Evolutionary conservation across 2,797 vertebrate genomes (phyloP).

Genomic region (Caiman crocodilus): DNA sequence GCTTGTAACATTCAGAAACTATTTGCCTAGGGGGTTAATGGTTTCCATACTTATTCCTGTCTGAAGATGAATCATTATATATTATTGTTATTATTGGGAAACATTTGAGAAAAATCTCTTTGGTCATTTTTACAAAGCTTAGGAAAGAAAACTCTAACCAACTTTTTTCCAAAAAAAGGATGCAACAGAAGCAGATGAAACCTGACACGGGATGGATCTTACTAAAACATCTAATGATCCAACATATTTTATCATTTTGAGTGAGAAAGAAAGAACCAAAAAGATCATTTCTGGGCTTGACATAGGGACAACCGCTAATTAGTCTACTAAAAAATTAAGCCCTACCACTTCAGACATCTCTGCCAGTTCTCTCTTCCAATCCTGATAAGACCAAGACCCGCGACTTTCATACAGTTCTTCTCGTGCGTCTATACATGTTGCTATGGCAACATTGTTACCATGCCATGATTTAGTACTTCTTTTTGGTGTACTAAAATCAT

Average conservation of each 20-base stretch:
- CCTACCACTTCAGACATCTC: neutral
- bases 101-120: constrained; percentile 39
- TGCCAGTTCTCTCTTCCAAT: neutral
- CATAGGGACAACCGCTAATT: neutral
- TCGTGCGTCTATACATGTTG: no score
- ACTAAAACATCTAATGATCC: constrained; percentile 11
- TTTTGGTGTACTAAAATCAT: no score
- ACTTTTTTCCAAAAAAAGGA: constrained; percentile 9
- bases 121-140: neutral
- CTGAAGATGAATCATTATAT: constrained; percentile 47
- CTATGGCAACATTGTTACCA: no score
- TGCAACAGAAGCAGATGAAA: neutral
- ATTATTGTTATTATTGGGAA: constrained; percentile 55
- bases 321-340: neutral
- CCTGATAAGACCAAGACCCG: fast-evolving
- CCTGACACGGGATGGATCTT: neutral
- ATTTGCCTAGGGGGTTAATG: constrained; percentile 63
- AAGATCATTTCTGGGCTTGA: neutral
- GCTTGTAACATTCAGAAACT: constrained; percentile 53
- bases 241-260: neutral
- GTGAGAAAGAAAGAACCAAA: neutral
- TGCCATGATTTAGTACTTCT: no score
- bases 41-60: constrained; percentile 57
- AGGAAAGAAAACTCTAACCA: constrained; percentile 38
- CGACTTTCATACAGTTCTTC: neutral